A percentile compares a stretch with the other conserved stretches of the same genome.
Conservation (phyloP, 1,140 invertebrate species). For the Watersipora subatra region DNA sequence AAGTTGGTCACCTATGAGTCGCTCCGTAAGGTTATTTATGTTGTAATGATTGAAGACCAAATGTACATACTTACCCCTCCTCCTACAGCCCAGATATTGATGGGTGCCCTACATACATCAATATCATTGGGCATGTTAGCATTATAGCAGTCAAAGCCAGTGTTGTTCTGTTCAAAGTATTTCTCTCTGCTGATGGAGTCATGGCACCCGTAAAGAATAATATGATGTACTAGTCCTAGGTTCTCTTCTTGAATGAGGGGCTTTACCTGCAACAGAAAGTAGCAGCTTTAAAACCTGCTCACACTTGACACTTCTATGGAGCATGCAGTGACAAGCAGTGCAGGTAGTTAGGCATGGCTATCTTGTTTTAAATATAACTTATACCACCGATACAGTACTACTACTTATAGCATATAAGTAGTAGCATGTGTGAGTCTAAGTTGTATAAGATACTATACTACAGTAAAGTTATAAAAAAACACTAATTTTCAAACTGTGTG, state of each 20-base stretch:
- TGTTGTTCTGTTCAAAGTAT: background rate
- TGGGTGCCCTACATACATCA: background rate
- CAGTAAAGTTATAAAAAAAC: too few relatives aligned
- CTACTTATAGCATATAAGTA: background rate
- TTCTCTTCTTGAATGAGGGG: conserved; percentile 47
- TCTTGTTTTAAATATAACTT: background rate
- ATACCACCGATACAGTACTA: background rate
- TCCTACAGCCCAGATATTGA: background rate
- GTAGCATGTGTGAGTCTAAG: background rate
- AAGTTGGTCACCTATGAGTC: background rate
- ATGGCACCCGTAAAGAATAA: conserved; percentile 62
- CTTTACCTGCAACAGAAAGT: conserved; percentile 45
- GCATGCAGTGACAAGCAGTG: too few relatives aligned
- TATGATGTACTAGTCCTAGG: conserved; percentile 57
- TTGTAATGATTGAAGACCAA: background rate
- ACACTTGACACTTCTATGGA: too few relatives aligned
- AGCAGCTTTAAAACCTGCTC: background rate
- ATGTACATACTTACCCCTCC: background rate
- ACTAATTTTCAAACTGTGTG: too few relatives aligned
- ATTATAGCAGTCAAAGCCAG: background rate
- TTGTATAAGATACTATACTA: background rate
- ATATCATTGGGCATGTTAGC: conserved; percentile 2
- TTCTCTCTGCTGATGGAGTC: background rate
- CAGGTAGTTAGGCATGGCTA: background rate
- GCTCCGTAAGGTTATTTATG: background rate